Percentiles rank a stretch among this genome's conserved stretches.
Conservation (phyloP, 2,113 vertebrate genomes). For the Poicephalus meyeri region DNA sequence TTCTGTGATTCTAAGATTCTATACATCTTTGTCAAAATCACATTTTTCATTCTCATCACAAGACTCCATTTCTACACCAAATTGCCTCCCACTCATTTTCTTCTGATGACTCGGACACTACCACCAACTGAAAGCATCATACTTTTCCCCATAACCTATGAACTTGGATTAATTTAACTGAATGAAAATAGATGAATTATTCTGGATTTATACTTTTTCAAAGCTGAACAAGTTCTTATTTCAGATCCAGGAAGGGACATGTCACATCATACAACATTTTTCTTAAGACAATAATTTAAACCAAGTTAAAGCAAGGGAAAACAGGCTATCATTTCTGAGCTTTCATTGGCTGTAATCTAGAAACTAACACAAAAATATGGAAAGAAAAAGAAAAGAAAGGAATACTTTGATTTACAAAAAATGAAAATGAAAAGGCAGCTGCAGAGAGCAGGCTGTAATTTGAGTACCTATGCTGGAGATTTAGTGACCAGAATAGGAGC, state of each 20-base stretch:
- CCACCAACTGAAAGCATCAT: background rate
- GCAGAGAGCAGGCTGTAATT: background rate
- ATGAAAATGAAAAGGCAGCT: background rate
- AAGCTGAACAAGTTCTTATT: background rate
- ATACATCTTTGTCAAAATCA: background rate
- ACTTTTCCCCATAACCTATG: background rate
- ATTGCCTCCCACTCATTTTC: background rate
- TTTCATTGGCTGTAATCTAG: background rate
- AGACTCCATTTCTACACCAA: background rate
- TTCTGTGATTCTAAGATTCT: too few species aligned
- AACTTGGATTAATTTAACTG: background rate
- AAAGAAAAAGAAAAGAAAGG: background rate
- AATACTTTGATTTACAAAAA: background rate
- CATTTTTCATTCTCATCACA: background rate
- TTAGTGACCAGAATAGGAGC: background rate
- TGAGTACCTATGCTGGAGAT: accelerated
- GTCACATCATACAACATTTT: accelerated
- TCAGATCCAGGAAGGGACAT: background rate
- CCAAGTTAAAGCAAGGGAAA: background rate
- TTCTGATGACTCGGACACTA: background rate
- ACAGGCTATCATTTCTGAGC: background rate
- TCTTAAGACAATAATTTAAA: background rate
- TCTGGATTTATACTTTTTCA: background rate
- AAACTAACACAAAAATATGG: background rate
- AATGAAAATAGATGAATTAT: background rate